Evolutionary conservation across 1,140 invertebrate species (phyloP).

Genomic region (Coboldia fuscipes): DNA sequence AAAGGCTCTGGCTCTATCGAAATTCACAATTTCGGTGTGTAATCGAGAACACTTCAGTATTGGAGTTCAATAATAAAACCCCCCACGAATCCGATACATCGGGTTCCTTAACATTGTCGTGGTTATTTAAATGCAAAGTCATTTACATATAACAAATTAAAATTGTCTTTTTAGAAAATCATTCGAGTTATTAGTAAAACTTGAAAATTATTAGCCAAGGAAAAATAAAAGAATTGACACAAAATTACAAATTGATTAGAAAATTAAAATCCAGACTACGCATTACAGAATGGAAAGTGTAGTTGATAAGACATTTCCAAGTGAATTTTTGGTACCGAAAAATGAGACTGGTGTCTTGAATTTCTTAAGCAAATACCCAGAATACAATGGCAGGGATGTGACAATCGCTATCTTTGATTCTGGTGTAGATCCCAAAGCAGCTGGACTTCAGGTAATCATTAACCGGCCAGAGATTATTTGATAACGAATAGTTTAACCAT

Average conservation of each 20-base stretch:
- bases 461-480: neutral
- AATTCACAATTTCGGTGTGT: too few relatives aligned
- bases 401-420: constrained; percentile 93
- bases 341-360: constrained; percentile 78
- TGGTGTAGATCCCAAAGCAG: constrained; percentile 87
- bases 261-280: neutral
- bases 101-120: too few relatives aligned
- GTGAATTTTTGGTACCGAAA: constrained; percentile 74
- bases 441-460: constrained; percentile 68
- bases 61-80: too few relatives aligned
- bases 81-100: too few relatives aligned
- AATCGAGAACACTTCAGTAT: too few relatives aligned
- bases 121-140: neutral
- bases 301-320: constrained; percentile 56
- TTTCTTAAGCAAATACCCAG: constrained; percentile 78
- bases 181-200: neutral
- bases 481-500: neutral
- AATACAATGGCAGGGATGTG: constrained; percentile 79
- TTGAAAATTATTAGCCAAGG: neutral
- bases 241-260: neutral
- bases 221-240: constrained; percentile 2
- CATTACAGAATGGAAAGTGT: constrained; percentile 26
- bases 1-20: too few relatives aligned
- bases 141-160: constrained; percentile 1
- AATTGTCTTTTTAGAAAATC: neutral